Conservation (phyloP, 2,113 vertebrate species). For the Callipepla californica region DNA sequence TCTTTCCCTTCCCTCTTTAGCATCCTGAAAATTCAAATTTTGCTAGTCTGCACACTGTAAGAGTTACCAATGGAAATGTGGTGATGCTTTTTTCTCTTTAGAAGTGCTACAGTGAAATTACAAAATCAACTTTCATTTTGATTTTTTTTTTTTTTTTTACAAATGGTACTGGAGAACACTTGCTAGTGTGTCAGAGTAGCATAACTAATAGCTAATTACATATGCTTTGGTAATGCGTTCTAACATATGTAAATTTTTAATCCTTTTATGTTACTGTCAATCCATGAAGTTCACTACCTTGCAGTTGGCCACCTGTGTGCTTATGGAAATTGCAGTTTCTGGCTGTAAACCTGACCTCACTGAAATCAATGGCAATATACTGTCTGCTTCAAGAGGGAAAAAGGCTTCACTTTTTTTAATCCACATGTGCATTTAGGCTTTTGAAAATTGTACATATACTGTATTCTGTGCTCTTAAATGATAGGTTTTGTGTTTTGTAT, state of each 20-base stretch:
- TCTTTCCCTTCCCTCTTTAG: background rate
- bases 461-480: conserved; percentile 50
- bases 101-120: background rate
- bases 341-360: conserved; percentile 1
- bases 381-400: background rate
- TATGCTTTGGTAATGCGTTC: no score
- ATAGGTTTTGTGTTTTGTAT: conserved; percentile 11
- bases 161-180: background rate
- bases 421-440: background rate
- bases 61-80: background rate
- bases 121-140: background rate
- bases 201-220: background rate
- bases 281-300: background rate
- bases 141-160: background rate
- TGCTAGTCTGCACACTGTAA: background rate
- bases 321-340: background rate
- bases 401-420: background rate
- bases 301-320: background rate
- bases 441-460: conserved; percentile 16
- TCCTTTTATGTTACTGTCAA: background rate
- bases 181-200: background rate
- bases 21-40: background rate
- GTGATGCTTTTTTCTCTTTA: background rate
- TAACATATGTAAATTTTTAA: background rate
- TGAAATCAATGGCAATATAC: conserved; percentile 27